Conservation (phyloP, 2,888 invertebrate species). For the Dromius quadrimaculatus region DNA sequence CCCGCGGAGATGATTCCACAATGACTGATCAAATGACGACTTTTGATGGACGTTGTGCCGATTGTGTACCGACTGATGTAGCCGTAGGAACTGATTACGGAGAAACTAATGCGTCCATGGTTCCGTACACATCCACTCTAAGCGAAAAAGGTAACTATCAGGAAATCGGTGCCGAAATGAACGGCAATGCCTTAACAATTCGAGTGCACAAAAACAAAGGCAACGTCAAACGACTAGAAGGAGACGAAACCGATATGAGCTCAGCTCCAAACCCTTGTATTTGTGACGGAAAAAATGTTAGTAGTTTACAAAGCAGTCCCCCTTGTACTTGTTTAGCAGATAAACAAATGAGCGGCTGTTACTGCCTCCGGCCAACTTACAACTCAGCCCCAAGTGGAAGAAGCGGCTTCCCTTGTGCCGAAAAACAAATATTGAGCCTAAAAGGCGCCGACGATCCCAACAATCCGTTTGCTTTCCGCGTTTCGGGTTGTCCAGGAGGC, state of each 20-base stretch:
- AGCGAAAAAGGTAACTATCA: conserved; percentile 65
- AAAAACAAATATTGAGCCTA: conserved; percentile 57
- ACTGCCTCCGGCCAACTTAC: conserved; percentile 59
- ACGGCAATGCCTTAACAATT: conserved; percentile 76
- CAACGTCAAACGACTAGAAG: conserved; percentile 66
- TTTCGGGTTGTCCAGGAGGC: conserved; percentile 37
- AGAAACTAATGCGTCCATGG: background rate
- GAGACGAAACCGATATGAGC: conserved; percentile 66
- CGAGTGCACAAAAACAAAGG: conserved; percentile 72
- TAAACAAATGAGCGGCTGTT: conserved; percentile 54
- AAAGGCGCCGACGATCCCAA: conserved; percentile 59
- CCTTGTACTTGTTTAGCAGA: conserved; percentile 39
- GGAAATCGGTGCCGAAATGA: conserved; percentile 76
- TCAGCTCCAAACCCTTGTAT: conserved; percentile 57
- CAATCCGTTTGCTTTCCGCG: conserved; percentile 60
- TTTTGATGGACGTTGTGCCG: conserved; percentile 30
- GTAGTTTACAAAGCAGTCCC: conserved; percentile 38
- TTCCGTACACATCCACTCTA: background rate
- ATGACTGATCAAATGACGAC: background rate
- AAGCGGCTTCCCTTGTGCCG: conserved; percentile 42
- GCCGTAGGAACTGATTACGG: background rate
- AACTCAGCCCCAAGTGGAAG: conserved; percentile 1
- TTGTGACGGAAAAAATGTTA: conserved; percentile 63
- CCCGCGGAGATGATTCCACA: background rate
- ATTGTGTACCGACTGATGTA: conserved; percentile 34